phyloP scores from a whole-genome alignment of 2,888 invertebrate species.

The Chrysotoxum bicinctum region DNA sequence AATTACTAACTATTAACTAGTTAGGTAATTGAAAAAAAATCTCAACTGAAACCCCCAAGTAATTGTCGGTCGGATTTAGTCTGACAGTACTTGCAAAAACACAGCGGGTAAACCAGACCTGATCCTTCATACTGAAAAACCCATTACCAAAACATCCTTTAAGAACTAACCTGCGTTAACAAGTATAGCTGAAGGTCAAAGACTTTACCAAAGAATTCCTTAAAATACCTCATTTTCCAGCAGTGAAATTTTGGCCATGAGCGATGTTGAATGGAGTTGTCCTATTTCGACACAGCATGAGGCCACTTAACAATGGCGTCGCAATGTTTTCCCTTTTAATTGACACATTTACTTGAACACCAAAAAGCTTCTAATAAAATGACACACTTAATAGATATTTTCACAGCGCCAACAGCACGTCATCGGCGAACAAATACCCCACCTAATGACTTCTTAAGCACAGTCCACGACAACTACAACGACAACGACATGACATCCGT shows the following conservation, averaged over 20 bases:
- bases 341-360: constrained; percentile 46
- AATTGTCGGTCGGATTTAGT: not conserved
- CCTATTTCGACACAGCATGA: not conserved
- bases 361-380: constrained; percentile 56
- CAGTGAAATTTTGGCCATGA: not conserved
- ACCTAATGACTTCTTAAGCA: not conserved
- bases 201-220: too few relatives aligned
- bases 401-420: not conserved
- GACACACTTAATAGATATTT: constrained; percentile 12
- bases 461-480: not conserved
- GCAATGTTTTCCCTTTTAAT: constrained; percentile 33
- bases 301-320: constrained; percentile 46
- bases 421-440: not conserved
- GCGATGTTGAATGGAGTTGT: not conserved
- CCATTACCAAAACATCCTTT: too few relatives aligned
- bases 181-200: too few relatives aligned
- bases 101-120: not conserved
- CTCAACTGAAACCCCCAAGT: too few relatives aligned
- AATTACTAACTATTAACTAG: too few relatives aligned
- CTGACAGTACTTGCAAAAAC: not conserved
- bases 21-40: too few relatives aligned
- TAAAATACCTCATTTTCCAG: not conserved
- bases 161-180: too few relatives aligned
- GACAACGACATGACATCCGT: not conserved
- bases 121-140: not conserved